Evolutionary conservation across 2,113 vertebrate genomes (phyloP).

Genomic region (Pelusios castaneus): DNA sequence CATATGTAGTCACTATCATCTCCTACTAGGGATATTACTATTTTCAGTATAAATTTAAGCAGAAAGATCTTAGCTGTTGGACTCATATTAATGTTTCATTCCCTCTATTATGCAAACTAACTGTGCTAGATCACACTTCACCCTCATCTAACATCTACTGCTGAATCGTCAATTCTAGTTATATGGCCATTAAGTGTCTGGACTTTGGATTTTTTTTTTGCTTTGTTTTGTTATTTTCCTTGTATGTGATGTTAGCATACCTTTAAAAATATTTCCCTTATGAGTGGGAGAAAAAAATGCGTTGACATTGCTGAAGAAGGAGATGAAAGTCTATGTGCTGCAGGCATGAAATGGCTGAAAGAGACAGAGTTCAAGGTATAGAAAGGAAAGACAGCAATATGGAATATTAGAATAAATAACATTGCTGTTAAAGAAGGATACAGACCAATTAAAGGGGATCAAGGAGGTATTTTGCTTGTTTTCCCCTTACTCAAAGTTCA

Average conservation of each 20-base stretch:
- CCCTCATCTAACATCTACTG: background rate
- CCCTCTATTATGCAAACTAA: background rate
- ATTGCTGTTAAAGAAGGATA: background rate
- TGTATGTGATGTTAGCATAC: background rate
- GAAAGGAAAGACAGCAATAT: background rate
- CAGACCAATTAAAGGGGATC: accelerated
- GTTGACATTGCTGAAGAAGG: background rate
- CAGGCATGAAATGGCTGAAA: background rate
- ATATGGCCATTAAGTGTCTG: too few species aligned
- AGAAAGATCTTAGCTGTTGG: background rate
- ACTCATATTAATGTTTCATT: background rate
- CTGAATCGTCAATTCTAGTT: background rate
- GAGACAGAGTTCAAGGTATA: background rate
- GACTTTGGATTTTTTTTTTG: background rate
- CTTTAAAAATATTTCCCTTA: background rate
- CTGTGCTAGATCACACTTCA: background rate
- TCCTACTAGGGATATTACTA: background rate
- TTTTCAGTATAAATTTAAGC: constrained; percentile 1
- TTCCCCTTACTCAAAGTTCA: background rate
- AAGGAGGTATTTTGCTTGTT: background rate
- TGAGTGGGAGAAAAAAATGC: accelerated
- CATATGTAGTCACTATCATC: background rate
- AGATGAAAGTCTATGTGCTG: background rate
- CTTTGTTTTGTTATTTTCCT: background rate
- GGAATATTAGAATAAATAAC: background rate